Evolutionary conservation across 2,113 vertebrate species (phyloP), one percentile per base, ranked within the genome.

Genomic region (Hiodon alosoides): DNA sequence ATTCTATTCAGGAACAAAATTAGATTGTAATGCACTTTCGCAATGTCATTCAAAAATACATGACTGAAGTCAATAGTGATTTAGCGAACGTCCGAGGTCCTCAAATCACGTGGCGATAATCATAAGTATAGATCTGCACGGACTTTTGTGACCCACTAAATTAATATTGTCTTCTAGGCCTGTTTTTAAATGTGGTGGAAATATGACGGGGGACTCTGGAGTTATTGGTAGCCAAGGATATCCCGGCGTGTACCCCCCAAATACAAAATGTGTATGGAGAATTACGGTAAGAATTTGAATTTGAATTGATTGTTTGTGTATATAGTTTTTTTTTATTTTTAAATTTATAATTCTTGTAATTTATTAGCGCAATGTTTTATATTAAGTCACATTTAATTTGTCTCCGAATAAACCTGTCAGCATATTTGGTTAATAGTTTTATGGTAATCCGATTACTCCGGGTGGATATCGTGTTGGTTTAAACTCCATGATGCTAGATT

Each of bases 241-340:
- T 84, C 94, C 94, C 70, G 91, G 90, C 78, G 87, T 95, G 79
- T 95, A 95, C 83, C 93, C 93, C 79, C 89, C 94, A 66, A 95
- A 95, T 85, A 94, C 89, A 88, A 95, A 93, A 85, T 95, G 94
- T 75, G 90, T 93, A 73, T 95, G 94, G 94, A 95, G 91, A 89
- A 95, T 95, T 84, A 95, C 92, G 85, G 94, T 95, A 92, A 92
- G 93, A 80, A 80, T 11, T 52, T 11, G 55, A 6, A 59, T 59
- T 59, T 59, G 9, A 9, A 59, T 3, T 9, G 14, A 3, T 9
- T 59, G 58, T 9, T 14, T 59, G 58, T 59, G 4, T 59, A 14
- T 3, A 11, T 14, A 9, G 4, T 59, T 69, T 31, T 31, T 31
- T 31, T 31, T 31, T 31, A 31, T 31, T 31, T 2, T 31, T n/a